Evolutionary conservation across 2,797 vertebrate genomes (phyloP), one percentile per base, ranked within the genome.

Genomic region (Gymnodraco acuticeps): DNA sequence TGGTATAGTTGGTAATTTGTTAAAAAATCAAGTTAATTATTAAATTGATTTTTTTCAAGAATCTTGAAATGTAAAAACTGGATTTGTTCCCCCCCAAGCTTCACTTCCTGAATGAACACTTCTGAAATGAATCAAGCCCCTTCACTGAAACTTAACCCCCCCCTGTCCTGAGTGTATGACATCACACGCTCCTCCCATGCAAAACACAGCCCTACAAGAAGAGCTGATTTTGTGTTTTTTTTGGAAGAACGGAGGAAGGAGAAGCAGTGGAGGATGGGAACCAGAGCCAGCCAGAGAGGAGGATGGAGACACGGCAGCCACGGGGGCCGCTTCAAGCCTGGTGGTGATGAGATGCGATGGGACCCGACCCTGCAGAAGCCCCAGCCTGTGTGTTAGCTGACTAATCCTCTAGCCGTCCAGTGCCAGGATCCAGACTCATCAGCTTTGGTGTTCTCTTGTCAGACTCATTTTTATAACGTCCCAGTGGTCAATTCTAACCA

Each of bases 361-460:
- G 92, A 94, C 86, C 90, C 74, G 74, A 87, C 88, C 84, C 87
- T 64, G 84, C 88, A 90, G 87, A 90, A 86, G 85, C 87, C 86
- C 80, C 87, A 85, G 90, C 88, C 89, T 83, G 84, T 90, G 89
- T 85, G 91, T 90, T 90, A 83, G 89, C 85, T 93, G 93, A 95
- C 91, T 94, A 94, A 94, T 94, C 93, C 93, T 93, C 80, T 73
- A 70, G 83, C 86, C 70, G 88, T 87, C 86, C 89, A 85, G 78
- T 90, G 93, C 86, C 93, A 95, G 92, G 92, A 95, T 95, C 92
- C 91, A 94, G 93, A 94, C 93, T 94, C 95, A 93, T 95, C 93
- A 94, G 93, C 93, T 93, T 92, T 92, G 93, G 90, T 90, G 92
- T 94, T 96, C 93, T 92, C 89, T 93, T 90, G 93, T 93, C 92